phyloP scores from a whole-genome alignment of 2,888 invertebrate genomes.

The Cephonodes hylas region DNA sequence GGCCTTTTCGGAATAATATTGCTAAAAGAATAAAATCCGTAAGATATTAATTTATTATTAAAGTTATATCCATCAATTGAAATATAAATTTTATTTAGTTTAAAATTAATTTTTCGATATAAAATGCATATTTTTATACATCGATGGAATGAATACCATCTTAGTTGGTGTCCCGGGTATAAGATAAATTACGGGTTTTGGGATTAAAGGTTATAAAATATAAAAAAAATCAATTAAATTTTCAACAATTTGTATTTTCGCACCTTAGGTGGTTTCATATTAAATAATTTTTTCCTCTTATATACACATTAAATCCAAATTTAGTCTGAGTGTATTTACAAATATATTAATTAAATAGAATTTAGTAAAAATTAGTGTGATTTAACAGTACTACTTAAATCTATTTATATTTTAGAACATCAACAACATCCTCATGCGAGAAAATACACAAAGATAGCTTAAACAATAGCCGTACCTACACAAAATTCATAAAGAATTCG shows the following conservation, averaged over 20 bases:
- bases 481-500: constrained; percentile 64
- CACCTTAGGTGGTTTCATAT: constrained; percentile 78
- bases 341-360: constrained; percentile 82
- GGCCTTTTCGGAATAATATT: no score
- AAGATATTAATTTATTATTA: no score
- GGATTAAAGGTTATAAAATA: not conserved
- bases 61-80: no score
- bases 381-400: constrained; percentile 78
- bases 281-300: constrained; percentile 79
- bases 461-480: constrained; percentile 58
- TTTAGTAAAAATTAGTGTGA: constrained; percentile 82
- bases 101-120: no score
- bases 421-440: constrained; percentile 62
- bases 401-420: constrained; percentile 75
- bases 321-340: constrained; percentile 82
- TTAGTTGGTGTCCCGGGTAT: no score
- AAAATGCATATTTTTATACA: no score
- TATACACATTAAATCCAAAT: constrained; percentile 81
- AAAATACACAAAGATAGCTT: constrained; percentile 51
- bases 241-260: constrained; percentile 79
- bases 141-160: no score
- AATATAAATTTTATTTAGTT: no score
- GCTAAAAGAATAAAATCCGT: no score
- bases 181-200: not conserved
- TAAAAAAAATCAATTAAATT: constrained; percentile 53